Base-by-base conservation (phyloP, 2,113 vertebrate genomes). In the Cavia porcellus region DNA sequence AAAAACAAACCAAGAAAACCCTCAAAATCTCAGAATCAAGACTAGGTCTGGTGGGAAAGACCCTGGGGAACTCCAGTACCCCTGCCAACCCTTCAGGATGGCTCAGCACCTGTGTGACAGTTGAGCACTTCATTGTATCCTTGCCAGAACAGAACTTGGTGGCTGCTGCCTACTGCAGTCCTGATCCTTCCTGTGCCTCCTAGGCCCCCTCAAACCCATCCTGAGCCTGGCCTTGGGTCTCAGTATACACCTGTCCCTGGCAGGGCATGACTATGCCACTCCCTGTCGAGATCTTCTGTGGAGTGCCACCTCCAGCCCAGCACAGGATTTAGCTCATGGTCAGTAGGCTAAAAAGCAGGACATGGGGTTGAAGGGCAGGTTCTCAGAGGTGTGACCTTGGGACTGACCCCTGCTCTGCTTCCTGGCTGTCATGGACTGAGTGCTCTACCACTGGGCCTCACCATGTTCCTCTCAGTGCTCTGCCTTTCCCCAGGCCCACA, bases 81-180 rank as follows among this genome's bases (percentile, higher is more conserved):
- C 32, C 32, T 28, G 82, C 91, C 98, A 99, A 99, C 98, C 97
- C 96, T 96, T 96, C 93, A 97, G 98, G 98, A 96, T 92, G 95
- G 97, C 97, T 98, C 98, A 14, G 89, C 74, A 50, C 92, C 92
- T 89, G 94, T 85, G 72, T 97, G 98, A 98, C 97, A 17, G 98
- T 98, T 98, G 98, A 99, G 91, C 96, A 95, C 98, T 98, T 98
- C 98, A 94, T 98, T 97, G 90, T 92, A 68, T 95, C 94, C 95
- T 38, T 97, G 98, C 98, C 98, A 99, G 70, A 97, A 95, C 91
- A 97, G 85, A 97, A 96, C 98, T 98, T 95, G 96, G 62, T 47
- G 77, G 1, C 1, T 20, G 1, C 4, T 19, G 8, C 83, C 72
- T 12, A 3, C 10, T 45, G 42, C 5, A 30, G 25, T 77, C 42